Conservation (phyloP, 1,140 invertebrate genomes). For the Pogonomyrmex barbatus region DNA sequence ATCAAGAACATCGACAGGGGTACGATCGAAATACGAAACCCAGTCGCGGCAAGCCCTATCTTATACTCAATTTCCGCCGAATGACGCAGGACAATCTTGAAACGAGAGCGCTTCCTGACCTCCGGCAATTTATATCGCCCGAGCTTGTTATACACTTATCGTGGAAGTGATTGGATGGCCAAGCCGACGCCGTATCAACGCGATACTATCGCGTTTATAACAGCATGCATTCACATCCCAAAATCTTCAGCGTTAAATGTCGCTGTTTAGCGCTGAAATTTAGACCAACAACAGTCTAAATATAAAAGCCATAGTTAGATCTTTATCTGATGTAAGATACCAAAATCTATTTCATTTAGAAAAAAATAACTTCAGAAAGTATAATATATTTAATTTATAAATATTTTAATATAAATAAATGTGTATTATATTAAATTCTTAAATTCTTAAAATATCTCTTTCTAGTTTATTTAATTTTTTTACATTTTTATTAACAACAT, state of each 20-base stretch:
- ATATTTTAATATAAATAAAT: neutral
- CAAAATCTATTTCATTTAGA: neutral
- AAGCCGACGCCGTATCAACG: conserved; percentile 24
- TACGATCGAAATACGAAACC: conserved; percentile 67
- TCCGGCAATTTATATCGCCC: conserved; percentile 60
- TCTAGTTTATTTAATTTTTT: neutral
- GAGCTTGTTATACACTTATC: conserved; percentile 58
- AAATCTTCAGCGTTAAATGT: conserved; percentile 21
- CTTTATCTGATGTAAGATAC: conserved; percentile 11
- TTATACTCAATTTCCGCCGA: conserved; percentile 53
- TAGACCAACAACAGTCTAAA: neutral
- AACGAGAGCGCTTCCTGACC: conserved; percentile 53
- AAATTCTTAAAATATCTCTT: neutral
- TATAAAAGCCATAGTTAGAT: neutral
- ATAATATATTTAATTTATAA: neutral
- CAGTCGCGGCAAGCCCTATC: conserved; percentile 28
- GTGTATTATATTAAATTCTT: neutral
- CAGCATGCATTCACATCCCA: neutral
- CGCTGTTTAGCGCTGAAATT: conserved; percentile 9
- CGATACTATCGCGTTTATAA: conserved; percentile 27
- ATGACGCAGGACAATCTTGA: conserved; percentile 51
- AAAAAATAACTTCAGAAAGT: neutral
- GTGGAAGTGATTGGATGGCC: conserved; percentile 53
- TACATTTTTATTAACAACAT: neutral
- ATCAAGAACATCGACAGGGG: conserved; percentile 58